Evolutionary conservation across 2,888 invertebrate genomes (phyloP).

Genomic region (Leptarthrus brevirostris): DNA sequence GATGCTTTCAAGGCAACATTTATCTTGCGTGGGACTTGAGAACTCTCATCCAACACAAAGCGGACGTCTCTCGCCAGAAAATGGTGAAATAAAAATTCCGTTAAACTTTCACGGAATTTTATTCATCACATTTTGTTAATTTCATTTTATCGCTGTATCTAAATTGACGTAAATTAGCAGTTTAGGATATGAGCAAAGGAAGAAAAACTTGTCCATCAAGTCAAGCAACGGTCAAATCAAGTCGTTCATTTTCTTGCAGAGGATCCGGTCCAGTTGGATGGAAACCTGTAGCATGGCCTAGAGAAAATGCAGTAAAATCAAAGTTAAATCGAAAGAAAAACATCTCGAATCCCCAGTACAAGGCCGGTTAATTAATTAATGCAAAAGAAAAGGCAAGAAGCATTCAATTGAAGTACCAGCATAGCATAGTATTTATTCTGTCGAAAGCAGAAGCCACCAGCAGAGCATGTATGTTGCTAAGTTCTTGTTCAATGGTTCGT

Average conservation of each 20-base stretch:
- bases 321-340: slow-evolving; percentile 6
- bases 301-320: not conserved
- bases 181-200: not conserved
- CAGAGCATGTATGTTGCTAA: not conserved
- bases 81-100: not conserved
- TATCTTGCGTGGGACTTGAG: not conserved
- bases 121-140: not conserved
- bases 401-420: not conserved
- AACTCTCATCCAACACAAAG: not conserved
- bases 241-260: too few relatives aligned
- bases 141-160: too few relatives aligned
- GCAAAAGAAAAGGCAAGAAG: not conserved
- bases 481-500: slow-evolving; percentile 43
- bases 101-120: not conserved
- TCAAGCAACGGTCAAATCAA: not conserved
- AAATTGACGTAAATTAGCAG: not conserved
- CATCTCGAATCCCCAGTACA: not conserved
- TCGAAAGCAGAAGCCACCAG: not conserved
- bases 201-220: not conserved
- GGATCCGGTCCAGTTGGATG: not conserved
- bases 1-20: slow-evolving; percentile 21
- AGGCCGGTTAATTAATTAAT: slow-evolving; percentile 2
- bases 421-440: not conserved
- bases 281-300: not conserved
- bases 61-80: not conserved